A percentile compares a stretch with the other conserved stretches of the same genome.
Conservation (phyloP, 1,140 invertebrate species). For the Pomphorhynchus laevis region DNA sequence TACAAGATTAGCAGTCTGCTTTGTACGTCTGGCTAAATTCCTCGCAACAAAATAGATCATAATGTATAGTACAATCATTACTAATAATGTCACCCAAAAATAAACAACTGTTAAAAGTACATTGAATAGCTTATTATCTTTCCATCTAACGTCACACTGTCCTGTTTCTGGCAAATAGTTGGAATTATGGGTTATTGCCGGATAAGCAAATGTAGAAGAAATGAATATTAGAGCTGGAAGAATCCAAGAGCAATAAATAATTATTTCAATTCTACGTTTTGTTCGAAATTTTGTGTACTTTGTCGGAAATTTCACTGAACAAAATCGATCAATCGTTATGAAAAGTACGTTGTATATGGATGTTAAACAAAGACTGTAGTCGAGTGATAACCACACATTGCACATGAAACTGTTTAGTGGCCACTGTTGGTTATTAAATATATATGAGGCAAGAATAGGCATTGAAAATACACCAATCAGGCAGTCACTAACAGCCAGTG, state of each 20-base stretch:
- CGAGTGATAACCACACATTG: slow-evolving; percentile 87
- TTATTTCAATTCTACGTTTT: slow-evolving; percentile 52
- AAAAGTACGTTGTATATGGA: slow-evolving; percentile 93
- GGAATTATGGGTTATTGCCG: not conserved
- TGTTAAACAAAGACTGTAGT: slow-evolving; percentile 89
- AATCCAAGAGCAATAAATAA: slow-evolving; percentile 43
- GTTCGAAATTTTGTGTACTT: slow-evolving; percentile 85
- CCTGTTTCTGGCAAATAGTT: slow-evolving; percentile 27
- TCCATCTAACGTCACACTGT: slow-evolving; percentile 77
- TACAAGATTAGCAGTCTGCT: slow-evolving; percentile 44
- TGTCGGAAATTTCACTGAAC: slow-evolving; percentile 88
- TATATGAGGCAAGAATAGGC: slow-evolving; percentile 77
- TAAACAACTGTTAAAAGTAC: slow-evolving; percentile 85
- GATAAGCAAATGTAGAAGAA: not conserved
- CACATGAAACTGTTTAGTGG: slow-evolving; percentile 69
- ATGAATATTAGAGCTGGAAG: not conserved
- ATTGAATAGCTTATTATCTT: slow-evolving; percentile 83
- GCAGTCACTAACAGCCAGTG: slow-evolving; percentile 77
- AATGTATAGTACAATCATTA: slow-evolving; percentile 34
- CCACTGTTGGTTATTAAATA: slow-evolving; percentile 61
- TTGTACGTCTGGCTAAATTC: slow-evolving; percentile 89
- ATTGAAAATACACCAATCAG: slow-evolving; percentile 53
- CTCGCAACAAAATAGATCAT: slow-evolving; percentile 93
- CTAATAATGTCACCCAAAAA: slow-evolving; percentile 12
- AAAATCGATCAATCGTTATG: slow-evolving; percentile 90